Evolutionary conservation across 2,888 invertebrate genomes (phyloP), one percentile per base, ranked within the genome.

Genomic region (Sericinus montela): DNA sequence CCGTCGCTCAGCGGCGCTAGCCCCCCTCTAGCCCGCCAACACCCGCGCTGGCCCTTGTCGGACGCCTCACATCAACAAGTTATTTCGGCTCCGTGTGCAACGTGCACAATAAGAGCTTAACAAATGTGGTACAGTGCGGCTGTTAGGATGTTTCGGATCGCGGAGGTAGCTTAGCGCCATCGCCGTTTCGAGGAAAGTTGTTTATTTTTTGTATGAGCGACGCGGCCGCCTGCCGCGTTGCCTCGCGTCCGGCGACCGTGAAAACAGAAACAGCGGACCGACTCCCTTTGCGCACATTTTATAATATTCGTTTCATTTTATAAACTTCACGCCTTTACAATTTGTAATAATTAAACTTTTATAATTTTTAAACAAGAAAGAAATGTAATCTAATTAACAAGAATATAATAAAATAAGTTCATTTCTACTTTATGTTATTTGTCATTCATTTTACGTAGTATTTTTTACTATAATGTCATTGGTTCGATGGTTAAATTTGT

Each of bases 1-100:
- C 91, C 93, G 93, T 93, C 93, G 92, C 91, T 91, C 84, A 82
- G 71, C 86, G 87, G 86, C 86, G 87, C 87, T 86, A 80, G 76
- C 40, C 51, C 56, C 55, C 55, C 55, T 53, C 37, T 49, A 45
- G 15, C 47, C 55, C 78, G 73, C 75, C 61, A 68, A 59, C 77
- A 62, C 72, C 75, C 76, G 69, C 72, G 61, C 65, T 67, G 73
- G 84, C 79, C 75, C 72, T 19, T 5, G 19, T 19, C 19, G 19
- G 19, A 3, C 68, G 73, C 84, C 79, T 75, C 72, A 79, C 85
- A 85, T 88, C 87, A 87, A 88, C 88, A 88, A 87, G 88, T 87
- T 87, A 87, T 87, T 87, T 87, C 85, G 83, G 79, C 81, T 69
- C 72, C 63, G 67, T 65, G 64, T 70, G 67, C 63, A 59, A 65